Evolutionary conservation across 2,797 vertebrate genomes (phyloP), one percentile per base, ranked within the genome.

Genomic region (Mus spretus): DNA sequence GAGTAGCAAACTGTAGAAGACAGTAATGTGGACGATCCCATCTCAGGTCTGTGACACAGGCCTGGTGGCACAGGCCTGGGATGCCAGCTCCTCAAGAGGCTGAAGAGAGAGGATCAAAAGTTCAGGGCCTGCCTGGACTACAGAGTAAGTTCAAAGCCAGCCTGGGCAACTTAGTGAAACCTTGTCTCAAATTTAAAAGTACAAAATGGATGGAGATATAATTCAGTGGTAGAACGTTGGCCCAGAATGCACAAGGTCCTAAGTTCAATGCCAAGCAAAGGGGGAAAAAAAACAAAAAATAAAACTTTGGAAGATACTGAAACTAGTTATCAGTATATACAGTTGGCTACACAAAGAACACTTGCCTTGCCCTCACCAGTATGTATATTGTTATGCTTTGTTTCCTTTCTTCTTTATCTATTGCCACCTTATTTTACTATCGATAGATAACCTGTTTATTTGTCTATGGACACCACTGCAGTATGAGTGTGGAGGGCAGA

Each of bases 101-200:
- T 63, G 57, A 47, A 44, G 37, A 19, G 37, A 55, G 53, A 44
- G 26, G 40, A 77, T 61, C 53, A 44, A 77, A 89, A 59, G n/a
- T 77, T 88, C 85, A 74, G 74, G 86, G 70, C 70, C 67, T 55
- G 50, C 22, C 37, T 57, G 37, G 3, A 44, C 53, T 7, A 88
- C 50, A 88, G n/a, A 55, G 50, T 87, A 34, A 88, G 85, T 88
- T 57, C n/a, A 88, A 88, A 63, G 20, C 40, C 40, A 50, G 57
- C 31, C 40, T 12, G 31, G 40, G 31, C 20, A 78, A 63, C 40
- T 50, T 63, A n/a, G 40, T 47, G 72, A 89, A 53, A 89, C 7
- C 88, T 50, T 78, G 74, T 65, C 57, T 89, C 88, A 78, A 65
- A 78, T n/a, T 89, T 50, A 89, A 50, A 89, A 78, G 74, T 65